Evolutionary conservation across 2,888 invertebrate genomes (phyloP).

Genomic region (Chorisops tibialis): DNA sequence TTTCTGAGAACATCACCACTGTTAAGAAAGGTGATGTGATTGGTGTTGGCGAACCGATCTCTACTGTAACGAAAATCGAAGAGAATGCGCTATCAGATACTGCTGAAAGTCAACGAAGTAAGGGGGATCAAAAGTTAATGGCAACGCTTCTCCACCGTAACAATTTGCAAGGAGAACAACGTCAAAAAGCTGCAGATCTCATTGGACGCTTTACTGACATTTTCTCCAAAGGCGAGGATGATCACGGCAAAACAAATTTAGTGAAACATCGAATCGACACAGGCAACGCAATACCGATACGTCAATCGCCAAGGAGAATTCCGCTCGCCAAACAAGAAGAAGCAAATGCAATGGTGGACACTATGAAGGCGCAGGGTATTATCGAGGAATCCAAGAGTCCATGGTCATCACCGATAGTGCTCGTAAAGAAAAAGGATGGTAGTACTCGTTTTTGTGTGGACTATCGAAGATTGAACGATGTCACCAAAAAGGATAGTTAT

Average conservation of each 20-base stretch:
- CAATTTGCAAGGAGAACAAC: too few species aligned
- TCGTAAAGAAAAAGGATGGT: background rate
- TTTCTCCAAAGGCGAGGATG: background rate
- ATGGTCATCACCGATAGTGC: too few species aligned
- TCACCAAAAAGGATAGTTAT: too few species aligned
- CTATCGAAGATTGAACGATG: background rate
- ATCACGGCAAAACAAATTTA: background rate
- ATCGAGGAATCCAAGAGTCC: background rate
- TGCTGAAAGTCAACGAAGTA: background rate
- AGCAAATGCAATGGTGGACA: background rate
- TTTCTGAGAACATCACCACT: too few species aligned
- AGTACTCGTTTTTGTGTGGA: conserved; percentile 2
- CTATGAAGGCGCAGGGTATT: background rate
- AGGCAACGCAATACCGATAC: background rate
- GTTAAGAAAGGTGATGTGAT: background rate
- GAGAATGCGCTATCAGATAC: too few species aligned
- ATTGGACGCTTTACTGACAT: background rate
- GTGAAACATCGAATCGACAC: background rate
- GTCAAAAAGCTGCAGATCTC: background rate
- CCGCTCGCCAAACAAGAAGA: background rate
- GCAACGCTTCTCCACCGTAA: too few species aligned
- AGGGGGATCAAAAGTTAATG: too few species aligned
- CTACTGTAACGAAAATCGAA: background rate
- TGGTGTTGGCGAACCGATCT: background rate
- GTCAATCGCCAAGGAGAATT: background rate